Evolutionary conservation across 1,140 invertebrate species (phyloP), one percentile per base, ranked within the genome.

Genomic region (Pseudomyrmex flavicornis): DNA sequence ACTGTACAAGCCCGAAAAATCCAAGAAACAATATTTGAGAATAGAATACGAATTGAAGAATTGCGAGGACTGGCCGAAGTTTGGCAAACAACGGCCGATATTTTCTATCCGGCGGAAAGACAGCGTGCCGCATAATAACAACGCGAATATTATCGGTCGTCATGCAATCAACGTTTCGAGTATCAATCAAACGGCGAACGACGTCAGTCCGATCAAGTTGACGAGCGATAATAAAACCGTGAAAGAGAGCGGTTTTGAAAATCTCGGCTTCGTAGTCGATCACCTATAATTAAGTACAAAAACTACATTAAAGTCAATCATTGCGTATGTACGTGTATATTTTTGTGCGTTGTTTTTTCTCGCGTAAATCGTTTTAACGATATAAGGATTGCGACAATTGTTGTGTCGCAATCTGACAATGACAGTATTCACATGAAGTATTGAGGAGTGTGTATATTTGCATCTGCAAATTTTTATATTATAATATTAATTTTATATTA

Each of bases 11-110:
- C 94, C 95, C 26, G 94, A 95, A 61, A 95, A 94, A 8, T 95
- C 95, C 0, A 95, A 93, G 68, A 96, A 96, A 85, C 93, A 94
- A 15, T 96, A 96, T 91, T 83, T 96, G 48, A 93, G 70, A 3
- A 76, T 95, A 4, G 93, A 95, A 58, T 80, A 93, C 2, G 93
- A 95, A 63, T 79, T 95, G 0, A 90, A 90, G 50, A 90, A 91
- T 2, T 82, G 89, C 61, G 62, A 79, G 1, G 87, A 84, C 80
- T 94, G 93, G 93, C 93, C 93, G 35, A 84, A 63, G 46, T 87
- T 92, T 7, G 89, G 70, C 52, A 85, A 61, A 35, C 86, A 92
- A 56, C 56, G 88, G 8, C 88, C 92, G 8, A 85, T 72, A 10
- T 76, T 90, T 20, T 85, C 87, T n/a, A 66, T 91, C 1, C 9